Conservation (phyloP, 2,113 vertebrate species). For the Erinaceus europaeus region DNA sequence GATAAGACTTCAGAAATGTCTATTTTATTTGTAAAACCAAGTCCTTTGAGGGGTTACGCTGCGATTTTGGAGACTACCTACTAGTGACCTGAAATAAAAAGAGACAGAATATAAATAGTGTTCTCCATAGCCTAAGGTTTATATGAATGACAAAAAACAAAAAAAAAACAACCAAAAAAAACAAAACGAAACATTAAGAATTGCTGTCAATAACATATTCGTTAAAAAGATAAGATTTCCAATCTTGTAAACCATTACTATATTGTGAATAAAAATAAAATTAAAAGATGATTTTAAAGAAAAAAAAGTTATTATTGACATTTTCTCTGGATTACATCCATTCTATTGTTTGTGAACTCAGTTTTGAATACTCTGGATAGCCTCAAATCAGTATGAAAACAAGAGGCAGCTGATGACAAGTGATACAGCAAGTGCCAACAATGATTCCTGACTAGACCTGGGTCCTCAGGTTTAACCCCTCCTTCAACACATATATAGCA, state of each 20-base stretch:
- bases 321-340: constrained; percentile 69
- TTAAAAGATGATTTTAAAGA: constrained; percentile 69
- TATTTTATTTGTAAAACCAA: constrained; percentile 75
- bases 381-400: constrained; percentile 47
- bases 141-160: too few species aligned
- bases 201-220: constrained; percentile 53
- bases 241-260: too few species aligned
- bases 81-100: constrained; percentile 66
- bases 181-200: constrained; percentile 59
- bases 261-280: too few species aligned
- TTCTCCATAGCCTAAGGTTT: constrained; percentile 73
- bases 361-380: constrained; percentile 55
- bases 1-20: constrained; percentile 76
- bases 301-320: constrained; percentile 68
- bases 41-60: constrained; percentile 59
- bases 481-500: neutral
- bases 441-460: neutral
- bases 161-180: too few species aligned
- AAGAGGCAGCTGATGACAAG: constrained; percentile 43
- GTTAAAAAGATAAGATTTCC: constrained; percentile 66
- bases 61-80: constrained; percentile 35
- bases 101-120: constrained; percentile 34
- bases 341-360: constrained; percentile 60
- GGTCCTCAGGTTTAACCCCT: neutral
- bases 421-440: neutral